Conservation (phyloP, 2,888 invertebrate species). For the Capitulum mitella region DNA sequence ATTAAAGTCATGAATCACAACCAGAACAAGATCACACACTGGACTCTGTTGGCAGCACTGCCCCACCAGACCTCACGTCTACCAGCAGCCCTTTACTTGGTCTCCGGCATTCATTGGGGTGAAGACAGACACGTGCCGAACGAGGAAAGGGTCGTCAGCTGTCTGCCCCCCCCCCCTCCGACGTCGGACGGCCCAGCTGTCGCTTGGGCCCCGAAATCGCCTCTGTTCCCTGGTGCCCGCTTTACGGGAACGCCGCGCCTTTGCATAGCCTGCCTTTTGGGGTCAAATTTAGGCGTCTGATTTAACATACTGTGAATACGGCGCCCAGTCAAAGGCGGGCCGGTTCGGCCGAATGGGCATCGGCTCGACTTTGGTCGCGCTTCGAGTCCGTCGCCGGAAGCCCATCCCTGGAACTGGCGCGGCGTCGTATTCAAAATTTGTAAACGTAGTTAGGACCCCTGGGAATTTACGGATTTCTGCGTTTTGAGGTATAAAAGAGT, state of each 20-base stretch:
- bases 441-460: slow-evolving; percentile 23
- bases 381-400: not conserved
- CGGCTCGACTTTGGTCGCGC: not conserved
- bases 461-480: slow-evolving; percentile 23
- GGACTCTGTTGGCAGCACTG: no score
- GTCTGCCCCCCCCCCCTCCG: no score
- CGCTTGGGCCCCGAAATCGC: no score
- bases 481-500: slow-evolving; percentile 20
- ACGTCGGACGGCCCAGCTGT: no score
- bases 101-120: no score
- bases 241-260: slow-evolving; percentile 11
- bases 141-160: no score
- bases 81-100: no score
- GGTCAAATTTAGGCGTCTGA: slow-evolving; percentile 18
- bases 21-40: no score
- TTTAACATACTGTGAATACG: slow-evolving; percentile 24
- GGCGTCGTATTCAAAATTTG: slow-evolving; percentile 5
- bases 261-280: slow-evolving; percentile 21
- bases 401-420: not conserved
- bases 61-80: no score
- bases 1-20: no score
- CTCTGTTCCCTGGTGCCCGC: not conserved
- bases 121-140: no score
- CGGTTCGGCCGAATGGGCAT: not conserved
- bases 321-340: not conserved